phyloP scores from a whole-genome alignment of 2,888 invertebrate species.

The Morpho achilles region DNA sequence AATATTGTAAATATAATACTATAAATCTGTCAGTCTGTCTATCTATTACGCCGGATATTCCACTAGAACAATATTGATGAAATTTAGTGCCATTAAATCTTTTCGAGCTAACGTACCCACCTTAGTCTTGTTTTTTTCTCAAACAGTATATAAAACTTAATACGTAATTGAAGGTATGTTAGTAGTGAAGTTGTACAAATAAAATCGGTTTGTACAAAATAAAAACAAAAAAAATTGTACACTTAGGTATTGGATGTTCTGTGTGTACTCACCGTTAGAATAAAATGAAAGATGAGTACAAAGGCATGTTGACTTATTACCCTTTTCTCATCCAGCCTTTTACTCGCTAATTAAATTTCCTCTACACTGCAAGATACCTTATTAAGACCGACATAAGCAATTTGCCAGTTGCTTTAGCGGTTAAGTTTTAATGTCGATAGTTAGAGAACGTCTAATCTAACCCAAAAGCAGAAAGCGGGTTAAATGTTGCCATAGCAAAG shows the following conservation, averaged over 20 bases:
- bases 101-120: no score
- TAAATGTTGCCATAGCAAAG: no score
- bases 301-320: slow-evolving; percentile 15
- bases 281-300: slow-evolving; percentile 19
- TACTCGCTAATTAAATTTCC: slow-evolving; percentile 19
- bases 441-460: neutral
- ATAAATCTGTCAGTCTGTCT: no score
- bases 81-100: no score
- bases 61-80: no score
- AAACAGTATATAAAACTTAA: neutral
- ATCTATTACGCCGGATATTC: no score
- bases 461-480: no score
- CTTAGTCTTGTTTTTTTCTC: slow-evolving; percentile 3
- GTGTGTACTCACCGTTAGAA: slow-evolving; percentile 12
- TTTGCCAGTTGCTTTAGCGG: neutral
- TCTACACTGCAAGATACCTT: slow-evolving; percentile 9
- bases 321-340: slow-evolving; percentile 14
- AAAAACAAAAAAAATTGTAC: no score
- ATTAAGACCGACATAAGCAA: slow-evolving; percentile 5
- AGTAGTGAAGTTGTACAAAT: neutral
- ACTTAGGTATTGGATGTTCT: neutral
- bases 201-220: no score
- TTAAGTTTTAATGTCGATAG: neutral
- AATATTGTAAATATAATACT: no score
- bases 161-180: no score